Base-by-base conservation (phyloP, 2,888 invertebrate genomes). In the Thelaira solivaga region DNA sequence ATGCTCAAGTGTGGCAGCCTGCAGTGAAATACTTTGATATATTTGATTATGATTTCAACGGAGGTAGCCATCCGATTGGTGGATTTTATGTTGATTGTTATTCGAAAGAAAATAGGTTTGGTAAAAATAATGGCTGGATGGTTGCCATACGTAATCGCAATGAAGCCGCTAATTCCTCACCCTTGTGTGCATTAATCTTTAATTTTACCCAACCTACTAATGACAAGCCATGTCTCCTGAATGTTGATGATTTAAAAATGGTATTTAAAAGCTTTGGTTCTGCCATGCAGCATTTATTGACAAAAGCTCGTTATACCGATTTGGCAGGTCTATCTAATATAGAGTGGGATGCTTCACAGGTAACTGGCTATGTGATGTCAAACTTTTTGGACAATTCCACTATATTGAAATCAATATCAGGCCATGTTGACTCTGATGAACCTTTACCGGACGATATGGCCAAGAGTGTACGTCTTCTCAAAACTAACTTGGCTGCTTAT, bases 301-400 rank as follows among this genome's bases (percentile, higher is more conserved):
- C 96, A 0, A 93, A 92, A 84, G 93, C 94, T 0, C 93, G 94
- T 13, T 96, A 95, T 88, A 92, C 94, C 0, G 96, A 97, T 87
- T 92, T 97, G 0, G 93, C 96, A 2, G 97, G 97, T 0, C 89
- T 95, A 20, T 93, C 94, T 0, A 96, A 95, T 86, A 92, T 98
- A 0, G 98, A 98, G 90, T 97, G 97, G 96, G 99, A 99, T 88
- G 95, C 96, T 0, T 93, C 95, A 0, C 94, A 95, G 85, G 92
- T 97, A 0, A 93, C 94, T 76, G 94, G 95, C 0, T 91, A 95
- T 83, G 95, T 98, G 65, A 92, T 98, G 92, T 91, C 92, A 0
- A 93, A 94, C 85, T 96, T 96, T 93, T 88, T 96, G 6, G 93
- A 93, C 80, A 93, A 95, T 82, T 91, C 92, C 0, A 84, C 90